These are phyloP conservation scores for Monodelphis domestica DNA, from an alignment of 2,797 vertebrate species.

Conservation along the genomic window DNA sequence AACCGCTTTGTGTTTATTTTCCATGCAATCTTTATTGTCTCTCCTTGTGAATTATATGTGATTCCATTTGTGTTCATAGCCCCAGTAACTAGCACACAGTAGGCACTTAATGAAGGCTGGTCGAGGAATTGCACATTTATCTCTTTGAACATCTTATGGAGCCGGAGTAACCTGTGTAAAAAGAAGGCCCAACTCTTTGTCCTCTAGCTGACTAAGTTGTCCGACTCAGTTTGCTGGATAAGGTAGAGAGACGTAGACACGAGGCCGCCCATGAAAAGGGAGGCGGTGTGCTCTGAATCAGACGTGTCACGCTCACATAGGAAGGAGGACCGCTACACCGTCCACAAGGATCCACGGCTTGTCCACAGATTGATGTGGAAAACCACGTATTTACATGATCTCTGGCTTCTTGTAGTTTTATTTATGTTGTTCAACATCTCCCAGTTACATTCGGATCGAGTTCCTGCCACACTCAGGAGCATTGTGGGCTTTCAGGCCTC, in stretches of 20 bases:
- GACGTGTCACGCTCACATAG: background rate
- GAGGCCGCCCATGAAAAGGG: background rate
- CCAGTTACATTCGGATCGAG: background rate
- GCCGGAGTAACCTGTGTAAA: background rate
- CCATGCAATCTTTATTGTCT: background rate
- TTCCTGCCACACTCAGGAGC: background rate
- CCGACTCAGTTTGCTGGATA: background rate
- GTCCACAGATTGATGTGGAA: background rate
- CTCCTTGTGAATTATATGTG: background rate
- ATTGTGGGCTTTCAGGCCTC: too few relatives aligned
- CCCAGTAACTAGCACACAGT: background rate
- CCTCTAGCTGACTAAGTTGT: background rate
- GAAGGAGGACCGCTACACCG: background rate
- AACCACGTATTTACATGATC: background rate
- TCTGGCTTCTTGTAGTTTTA: background rate
- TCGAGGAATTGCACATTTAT: background rate
- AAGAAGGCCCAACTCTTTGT: rapidly evolving
- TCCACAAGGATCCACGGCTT: too few relatives aligned
- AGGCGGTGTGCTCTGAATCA: background rate
- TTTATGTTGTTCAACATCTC: background rate
- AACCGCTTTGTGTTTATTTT: background rate
- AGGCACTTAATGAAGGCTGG: background rate
- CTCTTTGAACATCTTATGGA: rapidly evolving
- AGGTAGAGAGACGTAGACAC: background rate
- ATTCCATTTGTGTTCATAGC: background rate